Conservation (phyloP, 1,140 invertebrate genomes). For the Kradibia gibbosae region DNA sequence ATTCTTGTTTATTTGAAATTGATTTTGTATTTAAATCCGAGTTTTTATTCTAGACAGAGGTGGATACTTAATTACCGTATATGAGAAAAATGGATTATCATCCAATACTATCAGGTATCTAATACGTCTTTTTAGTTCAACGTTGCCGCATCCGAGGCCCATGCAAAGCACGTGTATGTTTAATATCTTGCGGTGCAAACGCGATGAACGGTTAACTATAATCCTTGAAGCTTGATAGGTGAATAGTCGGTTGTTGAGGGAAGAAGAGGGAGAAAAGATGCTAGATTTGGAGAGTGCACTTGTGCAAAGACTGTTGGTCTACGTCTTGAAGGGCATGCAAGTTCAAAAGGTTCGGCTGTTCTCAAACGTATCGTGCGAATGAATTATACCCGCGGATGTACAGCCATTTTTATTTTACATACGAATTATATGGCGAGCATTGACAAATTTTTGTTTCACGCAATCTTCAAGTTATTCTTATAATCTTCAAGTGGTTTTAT, state of each 20-base stretch:
- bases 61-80: background rate
- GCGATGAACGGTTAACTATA: constrained; percentile 39
- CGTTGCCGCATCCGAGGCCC: background rate
- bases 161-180: constrained; percentile 25
- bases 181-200: background rate
- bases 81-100: background rate
- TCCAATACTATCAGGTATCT: background rate
- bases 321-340: background rate
- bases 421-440: background rate
- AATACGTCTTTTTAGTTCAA: background rate
- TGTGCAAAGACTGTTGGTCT: background rate
- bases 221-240: background rate
- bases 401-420: background rate
- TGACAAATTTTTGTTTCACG: background rate
- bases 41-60: background rate
- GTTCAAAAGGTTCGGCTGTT: constrained; percentile 10
- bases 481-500: too few species aligned
- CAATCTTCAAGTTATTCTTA: too few species aligned
- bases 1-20: background rate
- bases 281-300: constrained; percentile 21
- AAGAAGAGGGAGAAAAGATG: constrained; percentile 1
- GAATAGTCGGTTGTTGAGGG: background rate
- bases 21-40: background rate
- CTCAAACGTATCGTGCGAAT: background rate
- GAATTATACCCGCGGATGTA: background rate